These are phyloP conservation scores for Archips crataeganus DNA, from an alignment of 2,888 invertebrate genomes.

Conservation along the genomic window DNA sequence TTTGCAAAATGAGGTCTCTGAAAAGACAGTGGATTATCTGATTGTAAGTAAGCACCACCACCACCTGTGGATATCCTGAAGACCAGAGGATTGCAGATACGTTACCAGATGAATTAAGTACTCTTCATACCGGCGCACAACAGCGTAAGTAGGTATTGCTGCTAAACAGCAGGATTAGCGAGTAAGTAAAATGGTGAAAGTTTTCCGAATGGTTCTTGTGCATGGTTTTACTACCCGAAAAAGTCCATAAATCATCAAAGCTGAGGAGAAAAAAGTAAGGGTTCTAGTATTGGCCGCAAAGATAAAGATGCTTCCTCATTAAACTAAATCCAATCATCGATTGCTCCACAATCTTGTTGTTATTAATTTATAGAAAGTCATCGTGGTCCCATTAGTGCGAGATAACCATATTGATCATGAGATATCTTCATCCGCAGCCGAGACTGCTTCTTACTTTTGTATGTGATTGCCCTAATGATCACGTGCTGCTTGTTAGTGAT, in stretches of 20 bases:
- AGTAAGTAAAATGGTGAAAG: no score
- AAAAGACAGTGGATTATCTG: no score
- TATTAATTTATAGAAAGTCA: constrained; percentile 86
- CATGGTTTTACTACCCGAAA: no score
- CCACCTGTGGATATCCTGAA: no score
- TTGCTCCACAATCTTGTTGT: constrained; percentile 71
- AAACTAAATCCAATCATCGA: constrained; percentile 74
- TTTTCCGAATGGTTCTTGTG: no score
- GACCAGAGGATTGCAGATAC: no score
- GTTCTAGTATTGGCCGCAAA: constrained; percentile 58
- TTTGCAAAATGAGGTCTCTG: no score
- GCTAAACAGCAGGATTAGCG: no score
- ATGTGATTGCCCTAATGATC: constrained; percentile 80
- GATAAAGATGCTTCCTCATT: constrained; percentile 82
- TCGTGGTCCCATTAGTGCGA: constrained; percentile 77
- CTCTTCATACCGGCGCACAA: no score
- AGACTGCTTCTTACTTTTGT: constrained; percentile 67
- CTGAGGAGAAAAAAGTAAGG: constrained; percentile 54
- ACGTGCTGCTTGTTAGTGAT: constrained; percentile 81
- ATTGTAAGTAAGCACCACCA: no score
- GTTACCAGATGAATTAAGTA: no score
- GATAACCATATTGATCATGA: constrained; percentile 80
- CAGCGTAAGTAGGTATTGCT: no score
- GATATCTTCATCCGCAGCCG: constrained; percentile 64
- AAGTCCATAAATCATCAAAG: background rate